A percentile compares a stretch with the other conserved stretches of the same genome.
Evolutionary conservation across 2,888 invertebrate genomes (phyloP).

Genomic region (Dendrolimus pini): DNA sequence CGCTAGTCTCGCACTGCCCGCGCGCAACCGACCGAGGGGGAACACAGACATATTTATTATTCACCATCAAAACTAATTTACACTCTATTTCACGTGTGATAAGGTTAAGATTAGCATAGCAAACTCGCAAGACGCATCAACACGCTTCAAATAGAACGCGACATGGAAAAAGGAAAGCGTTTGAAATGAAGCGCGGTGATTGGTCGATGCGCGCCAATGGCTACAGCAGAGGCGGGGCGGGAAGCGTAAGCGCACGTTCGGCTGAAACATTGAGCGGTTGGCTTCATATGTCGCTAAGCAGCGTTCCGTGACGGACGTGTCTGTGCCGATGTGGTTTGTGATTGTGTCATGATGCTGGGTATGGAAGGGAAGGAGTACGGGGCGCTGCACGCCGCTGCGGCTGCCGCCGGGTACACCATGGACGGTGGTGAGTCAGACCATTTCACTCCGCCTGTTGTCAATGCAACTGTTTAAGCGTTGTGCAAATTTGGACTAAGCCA

Average conservation of each 20-base stretch:
- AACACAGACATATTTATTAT: constrained; percentile 53
- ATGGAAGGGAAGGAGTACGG: constrained; percentile 74
- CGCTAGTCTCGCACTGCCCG: constrained; percentile 60
- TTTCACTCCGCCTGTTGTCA: neutral
- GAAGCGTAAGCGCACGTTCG: constrained; percentile 18
- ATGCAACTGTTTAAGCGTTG: too few relatives aligned
- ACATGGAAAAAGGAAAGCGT: constrained; percentile 70
- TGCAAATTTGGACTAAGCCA: too few relatives aligned
- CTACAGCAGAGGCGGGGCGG: constrained; percentile 48
- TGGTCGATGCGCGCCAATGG: constrained; percentile 67
- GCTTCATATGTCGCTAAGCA: constrained; percentile 35
- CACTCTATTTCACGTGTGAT: constrained; percentile 3
- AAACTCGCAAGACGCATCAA: constrained; percentile 45
- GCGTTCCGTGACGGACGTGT: constrained; percentile 35
- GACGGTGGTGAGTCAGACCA: constrained; percentile 46
- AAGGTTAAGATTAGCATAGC: constrained; percentile 23
- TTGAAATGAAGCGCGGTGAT: constrained; percentile 71
- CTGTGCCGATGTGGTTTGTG: constrained; percentile 19
- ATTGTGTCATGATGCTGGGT: constrained; percentile 59
- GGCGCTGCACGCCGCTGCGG: constrained; percentile 67
- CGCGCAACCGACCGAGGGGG: constrained; percentile 68
- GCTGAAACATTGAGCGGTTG: constrained; percentile 12
- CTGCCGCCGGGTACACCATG: constrained; percentile 63
- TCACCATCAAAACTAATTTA: constrained; percentile 6
- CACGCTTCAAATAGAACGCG: constrained; percentile 72